Base-by-base conservation (phyloP, 2,113 vertebrate genomes). In the Hyperoodon ampullatus region DNA sequence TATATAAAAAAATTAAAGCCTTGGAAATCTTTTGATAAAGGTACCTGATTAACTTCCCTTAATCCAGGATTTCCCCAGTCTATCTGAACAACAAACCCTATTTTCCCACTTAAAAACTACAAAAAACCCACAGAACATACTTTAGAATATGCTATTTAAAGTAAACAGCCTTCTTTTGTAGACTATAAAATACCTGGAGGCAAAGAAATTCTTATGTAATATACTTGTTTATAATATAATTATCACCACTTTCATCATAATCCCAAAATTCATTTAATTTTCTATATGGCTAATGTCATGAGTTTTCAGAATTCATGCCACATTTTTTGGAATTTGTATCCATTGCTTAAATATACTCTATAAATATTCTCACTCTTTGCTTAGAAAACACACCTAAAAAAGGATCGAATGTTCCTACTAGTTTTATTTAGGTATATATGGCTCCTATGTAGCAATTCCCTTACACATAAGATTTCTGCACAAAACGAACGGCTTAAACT, bases 71-170 rank as follows among this genome's bases (percentile, higher is more conserved):
- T 66, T 92, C 24, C 39, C 21, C 77, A 77, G 24, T 65, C 42
- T 89, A 65, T 47, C 1, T 90, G 24, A 90, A 74, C 39, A 86
- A 82, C 63, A 24, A 93, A 71, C 6, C 3, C n/a, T 72, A 72
- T 90, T 90, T 94, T 92, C 53, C 74, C 74, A 89, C 63, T 81
- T 71, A 92, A 82, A 58, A 92, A 90, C 83, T 75, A 90, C 61
- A 58, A 83, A 74, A 86, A 71, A n/a, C 3, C 21, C 24, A 70
- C 15, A 84, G 13, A 97, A 60, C 33, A 80, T 58, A 65, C 66
- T 93, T 80, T 61, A 90, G 74, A 90, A 97, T 93, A 42, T 65
- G 33, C 74, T 87, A 82, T 90, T 86, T 84, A 77, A 60, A 92
- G 14, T 80, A 88, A 96, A 88, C 26, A 91, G 74, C 0, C 10